Evolutionary conservation across 2,888 invertebrate genomes (phyloP), one percentile per base, ranked within the genome.

Genomic region (Xestia sexstrigata): DNA sequence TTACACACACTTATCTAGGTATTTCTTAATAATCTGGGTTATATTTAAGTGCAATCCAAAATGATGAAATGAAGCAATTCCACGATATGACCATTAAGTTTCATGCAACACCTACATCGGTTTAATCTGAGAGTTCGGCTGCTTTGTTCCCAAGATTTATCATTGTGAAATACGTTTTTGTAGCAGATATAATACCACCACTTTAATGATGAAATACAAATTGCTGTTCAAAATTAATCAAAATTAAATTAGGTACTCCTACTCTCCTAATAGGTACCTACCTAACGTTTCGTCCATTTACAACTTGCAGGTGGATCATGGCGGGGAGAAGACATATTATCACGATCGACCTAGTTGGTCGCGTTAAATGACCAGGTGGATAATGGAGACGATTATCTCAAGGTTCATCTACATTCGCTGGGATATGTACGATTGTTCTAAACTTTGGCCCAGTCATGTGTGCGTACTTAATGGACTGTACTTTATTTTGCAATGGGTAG

Each of bases 301-400:
- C 70, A 77, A 78, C 62, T 77, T 83, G 74, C 78, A 68, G 78
- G 62, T 74, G 66, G 62, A 70, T 80, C 73, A 69, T 82, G 81
- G 79, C 83, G 79, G 77, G 91, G 92, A 93, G 91, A 92, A 91
- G 92, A 90, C 89, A 91, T 89, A 92, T 91, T 89, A 91, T 91
- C 90, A 91, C 93, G 93, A 91, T 82, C 90, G 92, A 91, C 92
- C 92, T 90, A 91, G 89, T 89, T 89, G 89, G 85, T 87, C 89
- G 89, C 89, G 89, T 87, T 87, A 91, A 83, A 89, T 88, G 86
- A 86, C 86, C 89, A 84, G 45, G 62, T 86, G 76, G 63, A 60
- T 87, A 84, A 76, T 87, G 80, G 82, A 86, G 81, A 82, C 78
- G 81, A 83, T 86, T 87, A 88, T 88, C 87, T 87, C 81, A 89